Evolutionary conservation across 2,888 invertebrate genomes (phyloP).

Genomic region (Dioctria rufipes): DNA sequence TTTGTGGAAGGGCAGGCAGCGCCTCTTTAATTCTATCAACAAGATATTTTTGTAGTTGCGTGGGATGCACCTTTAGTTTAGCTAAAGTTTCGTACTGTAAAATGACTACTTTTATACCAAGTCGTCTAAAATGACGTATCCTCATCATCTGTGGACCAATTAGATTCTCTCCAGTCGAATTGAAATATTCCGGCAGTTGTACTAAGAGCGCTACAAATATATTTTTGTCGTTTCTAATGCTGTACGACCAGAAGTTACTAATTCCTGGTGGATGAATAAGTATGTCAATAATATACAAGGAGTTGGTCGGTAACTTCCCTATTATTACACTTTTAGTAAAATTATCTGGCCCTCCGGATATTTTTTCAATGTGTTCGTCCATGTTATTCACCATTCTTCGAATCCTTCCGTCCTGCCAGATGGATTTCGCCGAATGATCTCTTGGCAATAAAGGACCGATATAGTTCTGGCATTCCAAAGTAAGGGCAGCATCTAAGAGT

Average conservation of each 20-base stretch:
- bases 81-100: conserved; percentile 74
- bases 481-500: conserved; percentile 77
- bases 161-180: conserved; percentile 73
- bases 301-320: conserved; percentile 74
- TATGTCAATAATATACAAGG: conserved; percentile 76
- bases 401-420: conserved; percentile 74
- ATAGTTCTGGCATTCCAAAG: conserved; percentile 76
- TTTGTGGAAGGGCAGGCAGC: conserved; percentile 53
- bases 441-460: conserved; percentile 75
- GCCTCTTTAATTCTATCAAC: conserved; percentile 71
- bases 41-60: conserved; percentile 73
- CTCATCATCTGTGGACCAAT: conserved; percentile 78
- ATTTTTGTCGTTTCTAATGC: conserved; percentile 70
- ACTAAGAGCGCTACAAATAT: conserved; percentile 75
- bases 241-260: conserved; percentile 72
- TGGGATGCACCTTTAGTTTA: conserved; percentile 72
- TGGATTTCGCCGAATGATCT: conserved; percentile 73
- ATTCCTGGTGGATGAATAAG: conserved; percentile 74
- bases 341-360: conserved; percentile 72
- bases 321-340: conserved; percentile 73
- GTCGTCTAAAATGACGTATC: conserved; percentile 75
- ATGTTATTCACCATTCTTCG: conserved; percentile 73
- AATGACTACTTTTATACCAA: conserved; percentile 77
- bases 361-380: conserved; percentile 69
- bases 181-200: conserved; percentile 79